Conservation (phyloP, 2,113 vertebrate genomes). For the Cochlearius cochlearius region DNA sequence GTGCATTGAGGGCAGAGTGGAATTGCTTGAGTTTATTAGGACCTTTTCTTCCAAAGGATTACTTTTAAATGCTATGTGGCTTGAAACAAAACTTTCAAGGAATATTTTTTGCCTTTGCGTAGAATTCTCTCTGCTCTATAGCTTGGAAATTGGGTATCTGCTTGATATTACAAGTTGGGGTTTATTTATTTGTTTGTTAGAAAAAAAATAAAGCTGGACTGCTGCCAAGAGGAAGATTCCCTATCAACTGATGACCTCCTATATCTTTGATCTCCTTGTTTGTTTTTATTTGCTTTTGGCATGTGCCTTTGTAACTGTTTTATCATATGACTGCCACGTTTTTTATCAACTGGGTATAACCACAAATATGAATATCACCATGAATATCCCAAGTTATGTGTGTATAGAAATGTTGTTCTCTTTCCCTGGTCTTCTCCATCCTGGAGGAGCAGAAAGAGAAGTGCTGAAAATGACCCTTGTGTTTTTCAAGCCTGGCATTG, state of each 20-base stretch:
- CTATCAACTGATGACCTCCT: not conserved
- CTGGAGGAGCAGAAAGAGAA: not conserved
- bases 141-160: not conserved
- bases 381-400: not conserved
- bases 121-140: not conserved
- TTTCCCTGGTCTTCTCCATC: not conserved
- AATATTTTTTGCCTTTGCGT: not conserved
- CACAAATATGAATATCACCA: not conserved
- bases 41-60: not conserved
- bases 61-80: not conserved
- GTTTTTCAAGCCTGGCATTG: not conserved
- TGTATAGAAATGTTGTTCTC: not conserved
- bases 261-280: not conserved
- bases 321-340: accelerated
- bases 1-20: not conserved
- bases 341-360: not conserved
- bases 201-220: not conserved
- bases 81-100: not conserved
- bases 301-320: not conserved
- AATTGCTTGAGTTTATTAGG: not conserved
- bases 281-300: not conserved
- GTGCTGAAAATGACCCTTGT: not conserved
- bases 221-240: not conserved
- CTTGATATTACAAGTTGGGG: not conserved
- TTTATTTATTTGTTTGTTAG: not conserved